These are phyloP conservation scores for Pantala flavescens DNA, from an alignment of 1,140 invertebrate species.

Conservation along the genomic window DNA sequence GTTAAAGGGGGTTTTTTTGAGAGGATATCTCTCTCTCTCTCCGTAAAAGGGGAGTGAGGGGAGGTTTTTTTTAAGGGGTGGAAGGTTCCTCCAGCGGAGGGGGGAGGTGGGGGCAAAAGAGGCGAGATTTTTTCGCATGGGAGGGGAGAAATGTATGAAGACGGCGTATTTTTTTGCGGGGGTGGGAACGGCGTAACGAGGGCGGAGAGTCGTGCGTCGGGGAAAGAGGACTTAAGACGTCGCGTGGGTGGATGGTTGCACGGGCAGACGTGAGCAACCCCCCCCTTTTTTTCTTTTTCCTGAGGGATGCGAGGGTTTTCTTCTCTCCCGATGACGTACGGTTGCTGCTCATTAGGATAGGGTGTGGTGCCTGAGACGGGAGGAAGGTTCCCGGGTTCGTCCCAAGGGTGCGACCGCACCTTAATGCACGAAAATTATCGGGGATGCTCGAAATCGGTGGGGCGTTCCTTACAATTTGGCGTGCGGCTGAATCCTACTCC, in stretches of 20 bases:
- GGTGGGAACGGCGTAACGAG: not conserved
- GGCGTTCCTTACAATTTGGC: too few species aligned
- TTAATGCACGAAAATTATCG: too few species aligned
- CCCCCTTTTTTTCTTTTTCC: not conserved
- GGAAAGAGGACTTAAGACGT: not conserved
- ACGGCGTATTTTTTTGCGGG: not conserved
- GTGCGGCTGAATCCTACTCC: too few species aligned
- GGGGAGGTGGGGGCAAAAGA: not conserved
- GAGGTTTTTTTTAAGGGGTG: not conserved
- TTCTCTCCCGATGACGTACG: not conserved
- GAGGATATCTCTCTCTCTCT: too few species aligned
- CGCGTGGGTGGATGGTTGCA: conserved; percentile 1
- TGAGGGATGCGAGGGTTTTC: not conserved
- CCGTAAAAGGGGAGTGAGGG: not conserved
- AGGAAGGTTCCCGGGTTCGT: too few species aligned
- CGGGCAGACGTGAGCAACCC: too few species aligned
- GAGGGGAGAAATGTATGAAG: not conserved
- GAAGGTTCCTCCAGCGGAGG: not conserved
- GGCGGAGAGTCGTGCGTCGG: not conserved
- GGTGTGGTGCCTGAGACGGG: too few species aligned
- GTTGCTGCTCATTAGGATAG: not conserved
- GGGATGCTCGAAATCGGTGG: too few species aligned
- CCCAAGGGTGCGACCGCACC: too few species aligned
- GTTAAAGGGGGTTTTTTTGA: too few species aligned
- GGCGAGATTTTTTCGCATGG: not conserved